Conservation (phyloP, 2,888 invertebrate genomes). For the Aleiodes leptofemur region DNA sequence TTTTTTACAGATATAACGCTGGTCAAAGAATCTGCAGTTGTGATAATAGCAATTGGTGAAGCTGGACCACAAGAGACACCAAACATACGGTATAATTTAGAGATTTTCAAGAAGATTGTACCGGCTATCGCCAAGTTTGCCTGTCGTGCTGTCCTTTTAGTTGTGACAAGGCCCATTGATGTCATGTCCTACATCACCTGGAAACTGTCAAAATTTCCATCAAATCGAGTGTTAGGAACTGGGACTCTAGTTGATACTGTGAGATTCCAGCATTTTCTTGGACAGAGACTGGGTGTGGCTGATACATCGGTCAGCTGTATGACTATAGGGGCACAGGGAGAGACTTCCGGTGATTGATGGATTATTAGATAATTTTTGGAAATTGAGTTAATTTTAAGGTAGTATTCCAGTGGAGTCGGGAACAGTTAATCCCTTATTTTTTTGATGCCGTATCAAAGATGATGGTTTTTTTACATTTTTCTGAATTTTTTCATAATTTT, state of each 20-base stretch:
- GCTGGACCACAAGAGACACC: slow-evolving; percentile 54
- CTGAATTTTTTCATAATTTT: too few relatives aligned
- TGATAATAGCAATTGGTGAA: slow-evolving; percentile 64
- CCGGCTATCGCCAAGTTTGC: slow-evolving; percentile 66
- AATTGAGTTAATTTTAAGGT: too few relatives aligned
- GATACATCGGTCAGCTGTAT: slow-evolving; percentile 77
- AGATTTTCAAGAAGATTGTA: slow-evolving; percentile 64
- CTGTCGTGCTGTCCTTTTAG: slow-evolving; percentile 63
- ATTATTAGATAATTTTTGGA: slow-evolving; percentile 1
- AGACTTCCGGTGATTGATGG: slow-evolving; percentile 68
- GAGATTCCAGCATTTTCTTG: slow-evolving; percentile 77
- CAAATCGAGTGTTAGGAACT: slow-evolving; percentile 78
- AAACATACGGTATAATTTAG: slow-evolving; percentile 62
- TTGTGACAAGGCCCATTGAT: slow-evolving; percentile 75
- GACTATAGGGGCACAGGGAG: slow-evolving; percentile 79
- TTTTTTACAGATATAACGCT: slow-evolving; percentile 60
- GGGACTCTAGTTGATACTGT: slow-evolving; percentile 79
- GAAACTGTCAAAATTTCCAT: slow-evolving; percentile 79
- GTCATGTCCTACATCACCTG: slow-evolving; percentile 79
- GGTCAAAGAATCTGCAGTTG: slow-evolving; percentile 66
- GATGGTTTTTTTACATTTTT: too few relatives aligned
- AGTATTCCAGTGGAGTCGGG: too few relatives aligned
- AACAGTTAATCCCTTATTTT: too few relatives aligned
- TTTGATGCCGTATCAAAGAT: too few relatives aligned
- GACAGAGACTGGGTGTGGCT: slow-evolving; percentile 76